Base-by-base conservation (phyloP, 2,888 invertebrate species). In the Stenurella melanura region DNA sequence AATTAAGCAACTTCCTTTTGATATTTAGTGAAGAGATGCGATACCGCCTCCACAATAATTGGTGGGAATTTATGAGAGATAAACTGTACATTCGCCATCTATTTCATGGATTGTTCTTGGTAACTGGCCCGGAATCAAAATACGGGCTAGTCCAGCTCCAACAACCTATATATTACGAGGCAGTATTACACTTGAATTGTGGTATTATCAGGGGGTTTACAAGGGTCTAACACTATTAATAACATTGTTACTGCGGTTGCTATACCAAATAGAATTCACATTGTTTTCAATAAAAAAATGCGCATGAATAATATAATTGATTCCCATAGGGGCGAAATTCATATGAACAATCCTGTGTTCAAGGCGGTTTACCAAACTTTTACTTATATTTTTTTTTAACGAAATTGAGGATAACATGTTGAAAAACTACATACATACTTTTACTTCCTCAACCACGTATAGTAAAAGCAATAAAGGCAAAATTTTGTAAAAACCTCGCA, bases 1-100 rank as follows among this genome's bases (percentile, higher is more conserved):
- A 78, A 76, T 78, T 70, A 78, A 76, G 58, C 69, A 63, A 54
- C 21, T 66, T 67, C 67, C 58, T 63, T 67, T 66, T 73, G 67
- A 56, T 67, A 64, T 73, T 71, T 71, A 58, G 34, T 57, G 61
- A 73, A 56, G 42, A 30, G 38, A 26, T 21, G 18, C 21, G 50
- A 61, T 71, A n/a, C 34, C 66, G 38, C 15, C 30, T 6, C 34
- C 19, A 7, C 58, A 34, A 60, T 70, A 70, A 70, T 70, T 58
- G 70, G 70, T 57, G 34, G 30, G 68, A 21, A 56, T 63, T 75
- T 75, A 71, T 64, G 60, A 21, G 54, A 70, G 70, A 71, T 64
- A 71, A 75, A 75, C 54, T 42, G 75, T 61, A 61, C 63, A 56
- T 70, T 63, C 26, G 18, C 19, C 50, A 66, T 17, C 66, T 21